Evolutionary conservation across 2,797 vertebrate genomes (phyloP), one percentile per base, ranked within the genome.

Genomic region (Nannoperca obscura): DNA sequence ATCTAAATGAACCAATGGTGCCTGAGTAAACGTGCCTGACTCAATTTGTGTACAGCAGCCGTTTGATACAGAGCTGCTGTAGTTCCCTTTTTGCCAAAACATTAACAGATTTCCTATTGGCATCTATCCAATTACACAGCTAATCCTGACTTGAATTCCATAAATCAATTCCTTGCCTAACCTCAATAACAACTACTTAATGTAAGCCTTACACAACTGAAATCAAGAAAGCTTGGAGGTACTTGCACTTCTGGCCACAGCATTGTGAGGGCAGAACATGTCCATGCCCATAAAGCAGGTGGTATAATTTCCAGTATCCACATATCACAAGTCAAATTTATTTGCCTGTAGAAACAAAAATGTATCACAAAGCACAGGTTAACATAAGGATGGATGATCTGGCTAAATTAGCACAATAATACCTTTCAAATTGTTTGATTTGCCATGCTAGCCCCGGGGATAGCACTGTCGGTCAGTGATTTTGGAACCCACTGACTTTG

Each of bases 101-200:
- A 67, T 66, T 60, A 78, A 78, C 47, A 53, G 32, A 72, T 71
- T 65, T 74, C 36, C 73, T 74, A 74, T 57, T 65, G 11, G 3
- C 64, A 65, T 84, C 4, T 14, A 6, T 54, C 38, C 61, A 75
- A 69, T 78, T 71, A 69, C 59, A 75, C 34, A 46, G 58, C 66
- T 62, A 42, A 83, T 63, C 54, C 42, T 70, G 40, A 81, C 81
- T 76, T 54, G 84, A 82, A 38, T 11, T 38, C 36, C 36, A 49
- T 20, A 38, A 83, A 85, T 83, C 73, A 70, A 78, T 87, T 67
- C 32, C 65, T 82, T 49, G 22, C 82, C 34, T 15, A 69, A 80
- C 62, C 40, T 17, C 38, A 71, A 38, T 42, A 76, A 81, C 19
- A 81, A 50, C 47, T 14, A 32, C 57, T 53, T 78, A 53, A 69